phyloP scores from a whole-genome alignment of 2,888 invertebrate species.

The Rotaria sp. region DNA sequence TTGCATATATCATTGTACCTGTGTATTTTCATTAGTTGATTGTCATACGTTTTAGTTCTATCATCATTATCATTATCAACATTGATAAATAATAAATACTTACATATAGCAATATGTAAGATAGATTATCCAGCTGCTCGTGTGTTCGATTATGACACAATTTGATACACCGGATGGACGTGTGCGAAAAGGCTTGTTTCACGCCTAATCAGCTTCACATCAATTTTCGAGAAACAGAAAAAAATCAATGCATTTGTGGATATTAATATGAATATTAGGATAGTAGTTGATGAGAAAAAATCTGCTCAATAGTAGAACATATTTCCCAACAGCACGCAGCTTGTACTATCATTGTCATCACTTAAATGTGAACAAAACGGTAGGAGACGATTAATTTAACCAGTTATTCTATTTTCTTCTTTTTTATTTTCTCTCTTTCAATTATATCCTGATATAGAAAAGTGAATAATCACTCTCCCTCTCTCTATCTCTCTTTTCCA shows the following conservation, averaged over 20 bases:
- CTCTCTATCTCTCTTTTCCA: not conserved
- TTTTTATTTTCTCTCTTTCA: not conserved
- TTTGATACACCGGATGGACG: not conserved
- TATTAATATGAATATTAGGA: not conserved
- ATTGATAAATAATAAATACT: not conserved
- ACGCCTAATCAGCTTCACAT: conserved; percentile 22
- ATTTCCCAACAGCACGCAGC: conserved; percentile 15
- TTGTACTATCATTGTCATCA: not conserved
- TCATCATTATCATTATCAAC: not conserved
- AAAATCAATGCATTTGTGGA: not conserved
- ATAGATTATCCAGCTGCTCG: not conserved
- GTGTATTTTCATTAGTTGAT: conserved; percentile 8
- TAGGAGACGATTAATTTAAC: not conserved
- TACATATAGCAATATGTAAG: not conserved
- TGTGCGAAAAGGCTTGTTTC: conserved; percentile 20
- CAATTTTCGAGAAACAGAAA: not conserved
- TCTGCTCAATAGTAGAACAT: not conserved
- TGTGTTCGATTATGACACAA: conserved; percentile 12
- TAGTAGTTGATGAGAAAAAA: not conserved
- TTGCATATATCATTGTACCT: not conserved
- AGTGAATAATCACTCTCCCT: not conserved
- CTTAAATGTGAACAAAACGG: conserved; percentile 2
- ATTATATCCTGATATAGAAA: not conserved
- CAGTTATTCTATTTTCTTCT: not conserved
- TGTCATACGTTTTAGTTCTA: conserved; percentile 12